Percentiles rank a stretch among this genome's conserved stretches.
Evolutionary conservation across 2,888 invertebrate genomes (phyloP).

Genomic region (Calliphora vomitoria): DNA sequence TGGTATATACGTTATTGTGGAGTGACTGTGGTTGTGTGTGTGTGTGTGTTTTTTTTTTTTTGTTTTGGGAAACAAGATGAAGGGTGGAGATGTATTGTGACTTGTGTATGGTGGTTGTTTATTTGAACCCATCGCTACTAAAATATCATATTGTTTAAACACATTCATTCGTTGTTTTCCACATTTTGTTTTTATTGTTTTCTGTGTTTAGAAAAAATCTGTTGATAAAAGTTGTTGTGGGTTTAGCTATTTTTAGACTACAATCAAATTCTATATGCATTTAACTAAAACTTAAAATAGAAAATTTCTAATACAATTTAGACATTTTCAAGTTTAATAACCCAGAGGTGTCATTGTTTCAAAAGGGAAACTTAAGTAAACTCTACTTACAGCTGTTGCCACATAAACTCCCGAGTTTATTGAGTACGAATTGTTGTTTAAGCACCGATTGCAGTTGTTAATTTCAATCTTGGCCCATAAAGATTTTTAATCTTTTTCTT

Average conservation of each 20-base stretch:
- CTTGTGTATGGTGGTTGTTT: slow-evolving; percentile 37
- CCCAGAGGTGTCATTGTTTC: slow-evolving; percentile 10
- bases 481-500: slow-evolving; percentile 1
- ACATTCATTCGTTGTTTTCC: slow-evolving; percentile 7
- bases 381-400: slow-evolving; percentile 2
- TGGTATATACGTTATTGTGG: not conserved
- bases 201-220: slow-evolving; percentile 21
- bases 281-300: not conserved
- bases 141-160: slow-evolving; percentile 29
- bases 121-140: slow-evolving; percentile 31
- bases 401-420: not conserved
- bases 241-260: slow-evolving; percentile 32
- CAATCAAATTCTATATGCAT: slow-evolving; percentile 21
- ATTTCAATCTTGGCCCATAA: not conserved
- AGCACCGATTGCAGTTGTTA: slow-evolving; percentile 16
- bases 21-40: slow-evolving; percentile 14
- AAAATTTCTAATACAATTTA: not conserved
- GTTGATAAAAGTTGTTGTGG: slow-evolving; percentile 41
- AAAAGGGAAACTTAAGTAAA: not conserved
- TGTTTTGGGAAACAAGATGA: not conserved
- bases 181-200: not conserved
- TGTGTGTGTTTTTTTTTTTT: not conserved
- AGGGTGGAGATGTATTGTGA: not conserved
- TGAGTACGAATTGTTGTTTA: slow-evolving; percentile 11
- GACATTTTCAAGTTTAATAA: slow-evolving; percentile 2